Conservation (phyloP, 2,113 vertebrate genomes). For the Sprattus sprattus region DNA sequence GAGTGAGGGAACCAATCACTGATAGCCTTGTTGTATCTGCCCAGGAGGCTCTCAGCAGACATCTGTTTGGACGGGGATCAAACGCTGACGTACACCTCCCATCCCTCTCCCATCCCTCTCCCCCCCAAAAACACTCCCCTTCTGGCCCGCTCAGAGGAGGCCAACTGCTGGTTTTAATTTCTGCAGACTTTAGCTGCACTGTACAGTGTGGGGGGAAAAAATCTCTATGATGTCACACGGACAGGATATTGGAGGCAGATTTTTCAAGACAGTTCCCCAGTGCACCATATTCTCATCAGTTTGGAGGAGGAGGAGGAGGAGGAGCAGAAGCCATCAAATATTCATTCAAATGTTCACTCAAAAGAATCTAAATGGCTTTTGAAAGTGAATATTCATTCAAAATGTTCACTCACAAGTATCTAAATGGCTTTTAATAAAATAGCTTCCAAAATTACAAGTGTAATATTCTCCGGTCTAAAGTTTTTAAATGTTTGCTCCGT, state of each 20-base stretch:
- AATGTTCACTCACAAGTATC: not conserved
- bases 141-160: not conserved
- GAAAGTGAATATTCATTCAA: slow-evolving; percentile 12
- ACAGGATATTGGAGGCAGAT: slow-evolving; percentile 12
- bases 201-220: not conserved
- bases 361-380: slow-evolving; percentile 21
- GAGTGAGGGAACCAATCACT: not conserved
- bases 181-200: not conserved
- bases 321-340: not conserved
- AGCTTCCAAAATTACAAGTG: not conserved
- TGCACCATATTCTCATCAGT: not conserved
- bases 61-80: slow-evolving; percentile 17
- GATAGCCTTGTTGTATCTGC: not conserved
- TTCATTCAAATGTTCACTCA: not conserved
- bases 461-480: not conserved
- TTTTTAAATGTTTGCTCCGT: not conserved
- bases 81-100: slow-evolving; percentile 4
- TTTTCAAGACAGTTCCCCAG: not conserved
- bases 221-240: not conserved
- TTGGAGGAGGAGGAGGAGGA: not conserved
- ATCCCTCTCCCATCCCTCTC: too few species aligned
- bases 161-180: slow-evolving; percentile 17
- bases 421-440: slow-evolving; percentile 29
- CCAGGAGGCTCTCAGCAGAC: not conserved
- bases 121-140: not conserved